A percentile compares a stretch with the other conserved stretches of the same genome.
phyloP scores from a whole-genome alignment of 2,888 invertebrate genomes.

The Rotaria macrura region DNA sequence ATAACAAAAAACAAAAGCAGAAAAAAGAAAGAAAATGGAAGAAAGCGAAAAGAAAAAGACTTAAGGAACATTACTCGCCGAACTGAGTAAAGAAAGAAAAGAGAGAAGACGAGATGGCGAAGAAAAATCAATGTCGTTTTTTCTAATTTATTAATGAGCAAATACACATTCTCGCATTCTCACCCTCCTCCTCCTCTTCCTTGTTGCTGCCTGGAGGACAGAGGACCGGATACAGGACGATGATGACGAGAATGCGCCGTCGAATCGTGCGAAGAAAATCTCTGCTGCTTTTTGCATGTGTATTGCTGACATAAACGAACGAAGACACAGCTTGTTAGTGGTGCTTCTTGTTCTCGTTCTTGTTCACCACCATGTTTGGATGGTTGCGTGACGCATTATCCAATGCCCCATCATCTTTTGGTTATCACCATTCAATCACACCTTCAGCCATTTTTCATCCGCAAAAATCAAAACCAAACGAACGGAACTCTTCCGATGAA shows the following conservation, averaged over 20 bases:
- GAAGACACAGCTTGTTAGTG: not conserved
- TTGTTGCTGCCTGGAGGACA: not conserved
- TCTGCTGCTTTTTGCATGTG: not conserved
- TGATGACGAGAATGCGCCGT: not conserved
- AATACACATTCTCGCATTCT: not conserved
- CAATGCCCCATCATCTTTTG: not conserved
- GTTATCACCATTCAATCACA: not conserved
- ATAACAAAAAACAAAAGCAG: not conserved
- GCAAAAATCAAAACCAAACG: not conserved
- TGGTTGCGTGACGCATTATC: not conserved
- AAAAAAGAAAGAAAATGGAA: not conserved
- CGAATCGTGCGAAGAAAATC: not conserved
- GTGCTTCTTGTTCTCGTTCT: not conserved
- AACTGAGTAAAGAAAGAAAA: not conserved
- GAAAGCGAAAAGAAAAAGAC: not conserved
- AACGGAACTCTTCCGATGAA: not conserved
- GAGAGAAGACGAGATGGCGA: not conserved
- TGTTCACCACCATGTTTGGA: not conserved
- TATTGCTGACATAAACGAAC: not conserved
- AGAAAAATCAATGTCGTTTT: constrained; percentile 2
- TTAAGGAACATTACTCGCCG: not conserved
- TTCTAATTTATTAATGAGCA: constrained; percentile 22
- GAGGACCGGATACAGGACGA: not conserved
- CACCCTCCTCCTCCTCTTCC: not conserved
- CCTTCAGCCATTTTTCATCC: not conserved